Percentiles rank a stretch among this genome's conserved stretches.
Evolutionary conservation across 2,888 invertebrate genomes (phyloP).

Genomic region (Andrena haemorrhoa): DNA sequence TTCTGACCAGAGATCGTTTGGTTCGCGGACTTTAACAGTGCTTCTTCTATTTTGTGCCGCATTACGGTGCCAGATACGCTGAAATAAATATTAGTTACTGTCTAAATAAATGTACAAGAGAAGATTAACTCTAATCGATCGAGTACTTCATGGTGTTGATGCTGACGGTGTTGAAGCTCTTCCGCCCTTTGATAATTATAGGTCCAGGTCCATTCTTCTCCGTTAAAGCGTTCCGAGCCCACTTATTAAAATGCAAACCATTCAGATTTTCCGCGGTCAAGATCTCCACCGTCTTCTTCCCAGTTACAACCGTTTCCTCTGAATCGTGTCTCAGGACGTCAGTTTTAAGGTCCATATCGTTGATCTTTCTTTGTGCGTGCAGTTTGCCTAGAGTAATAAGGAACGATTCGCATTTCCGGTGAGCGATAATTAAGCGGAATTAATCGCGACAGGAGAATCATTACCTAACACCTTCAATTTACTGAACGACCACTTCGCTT

Average conservation of each 20-base stretch:
- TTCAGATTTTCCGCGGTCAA: constrained; percentile 84
- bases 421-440: neutral
- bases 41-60: constrained; percentile 79
- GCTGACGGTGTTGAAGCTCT: constrained; percentile 81
- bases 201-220: constrained; percentile 77
- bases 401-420: neutral
- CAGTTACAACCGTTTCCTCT: constrained; percentile 84
- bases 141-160: constrained; percentile 84
- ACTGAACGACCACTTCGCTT: constrained; percentile 84
- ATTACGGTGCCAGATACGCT: constrained; percentile 80
- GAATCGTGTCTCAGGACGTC: constrained; percentile 86
- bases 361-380: constrained; percentile 83
- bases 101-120: neutral
- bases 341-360: constrained; percentile 85
- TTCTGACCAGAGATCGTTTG: constrained; percentile 84
- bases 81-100: neutral
- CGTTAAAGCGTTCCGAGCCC: constrained; percentile 85
- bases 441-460: neutral
- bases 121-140: constrained; percentile 6
- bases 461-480: constrained; percentile 74
- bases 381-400: constrained; percentile 78
- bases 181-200: constrained; percentile 85
- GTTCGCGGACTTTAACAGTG: constrained; percentile 80
- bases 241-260: constrained; percentile 85
- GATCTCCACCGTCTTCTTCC: constrained; percentile 83